A percentile compares a stretch with the other conserved stretches of the same genome.
phyloP scores from a whole-genome alignment of 1,140 invertebrate species.

The Meloidogyne floridensis region DNA sequence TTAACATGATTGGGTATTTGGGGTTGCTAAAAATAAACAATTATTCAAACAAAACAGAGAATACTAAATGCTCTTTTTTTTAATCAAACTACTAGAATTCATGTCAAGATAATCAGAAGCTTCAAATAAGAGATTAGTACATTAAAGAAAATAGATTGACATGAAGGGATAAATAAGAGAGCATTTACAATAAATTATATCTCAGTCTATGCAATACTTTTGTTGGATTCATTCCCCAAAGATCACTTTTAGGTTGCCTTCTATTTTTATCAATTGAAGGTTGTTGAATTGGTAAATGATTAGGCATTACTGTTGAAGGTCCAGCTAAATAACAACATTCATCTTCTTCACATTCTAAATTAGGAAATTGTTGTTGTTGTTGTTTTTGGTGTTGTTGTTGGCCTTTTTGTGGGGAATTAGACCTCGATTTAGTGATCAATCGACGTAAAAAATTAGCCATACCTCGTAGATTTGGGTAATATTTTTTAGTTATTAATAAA shows the following conservation, averaged over 20 bases:
- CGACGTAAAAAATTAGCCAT: conserved; percentile 47
- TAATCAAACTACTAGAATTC: too few relatives aligned
- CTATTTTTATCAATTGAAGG: not conserved
- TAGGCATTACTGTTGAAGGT: not conserved
- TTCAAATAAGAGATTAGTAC: too few relatives aligned
- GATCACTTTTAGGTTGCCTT: not conserved
- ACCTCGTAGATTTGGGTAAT: not conserved
- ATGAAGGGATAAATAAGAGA: too few relatives aligned
- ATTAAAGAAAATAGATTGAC: too few relatives aligned
- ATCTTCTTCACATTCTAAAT: conserved; percentile 5
- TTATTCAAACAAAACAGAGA: not conserved
- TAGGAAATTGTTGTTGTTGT: not conserved
- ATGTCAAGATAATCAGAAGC: too few relatives aligned
- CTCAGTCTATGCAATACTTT: not conserved
- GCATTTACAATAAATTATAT: too few relatives aligned
- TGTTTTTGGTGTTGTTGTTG: not conserved
- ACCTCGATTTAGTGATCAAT: conserved; percentile 46
- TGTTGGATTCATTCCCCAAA: not conserved
- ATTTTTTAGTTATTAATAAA: not conserved
- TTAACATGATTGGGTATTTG: not conserved
- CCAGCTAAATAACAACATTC: conserved; percentile 9
- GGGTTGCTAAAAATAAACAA: not conserved
- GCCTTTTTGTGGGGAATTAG: conserved; percentile 46
- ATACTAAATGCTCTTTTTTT: too few relatives aligned
- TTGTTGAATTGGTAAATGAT: not conserved